A percentile compares a stretch with the other conserved stretches of the same genome.
Conservation (phyloP, 2,888 invertebrate genomes). For the Macroteleia sp. region DNA sequence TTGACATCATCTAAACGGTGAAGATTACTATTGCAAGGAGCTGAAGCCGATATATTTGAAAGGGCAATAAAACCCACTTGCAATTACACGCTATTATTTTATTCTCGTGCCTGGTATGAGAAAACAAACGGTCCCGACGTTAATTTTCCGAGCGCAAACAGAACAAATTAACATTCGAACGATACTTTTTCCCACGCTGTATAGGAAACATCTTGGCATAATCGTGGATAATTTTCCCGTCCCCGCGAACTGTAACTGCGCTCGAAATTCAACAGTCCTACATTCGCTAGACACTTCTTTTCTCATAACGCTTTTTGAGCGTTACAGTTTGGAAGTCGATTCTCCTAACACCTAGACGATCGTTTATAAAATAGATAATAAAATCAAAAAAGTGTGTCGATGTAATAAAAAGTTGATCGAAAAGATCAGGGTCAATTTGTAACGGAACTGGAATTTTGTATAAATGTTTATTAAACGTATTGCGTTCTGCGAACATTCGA, state of each 20-base stretch:
- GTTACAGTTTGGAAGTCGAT: constrained; percentile 22
- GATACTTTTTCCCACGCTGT: constrained; percentile 47
- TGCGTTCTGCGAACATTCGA: constrained; percentile 4
- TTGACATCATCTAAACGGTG: constrained; percentile 5
- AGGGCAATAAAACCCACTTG: constrained; percentile 29
- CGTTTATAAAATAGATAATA: constrained; percentile 40
- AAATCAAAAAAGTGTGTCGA: constrained; percentile 40
- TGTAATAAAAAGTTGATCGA: constrained; percentile 29
- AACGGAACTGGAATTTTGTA: constrained; percentile 53
- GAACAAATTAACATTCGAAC: constrained; percentile 52
- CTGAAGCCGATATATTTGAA: constrained; percentile 16
- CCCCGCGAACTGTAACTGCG: constrained; percentile 44
- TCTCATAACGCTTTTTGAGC: constrained; percentile 2
- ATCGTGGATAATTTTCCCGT: constrained; percentile 52
- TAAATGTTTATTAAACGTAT: constrained; percentile 47
- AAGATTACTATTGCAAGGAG: constrained; percentile 4
- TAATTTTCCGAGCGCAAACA: constrained; percentile 39
- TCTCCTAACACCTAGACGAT: constrained; percentile 7
- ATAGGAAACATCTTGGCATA: constrained; percentile 35
- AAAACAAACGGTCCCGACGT: constrained; percentile 54
- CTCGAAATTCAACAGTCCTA: constrained; percentile 21
- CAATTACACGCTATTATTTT: constrained; percentile 46
- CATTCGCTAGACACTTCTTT: constrained; percentile 11
- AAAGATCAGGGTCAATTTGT: constrained; percentile 47
- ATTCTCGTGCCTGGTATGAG: constrained; percentile 13